A percentile compares a stretch with the other conserved stretches of the same genome.
Evolutionary conservation across 2,888 invertebrate species (phyloP).

Genomic region (Scaptomyza cyrtandrae): DNA sequence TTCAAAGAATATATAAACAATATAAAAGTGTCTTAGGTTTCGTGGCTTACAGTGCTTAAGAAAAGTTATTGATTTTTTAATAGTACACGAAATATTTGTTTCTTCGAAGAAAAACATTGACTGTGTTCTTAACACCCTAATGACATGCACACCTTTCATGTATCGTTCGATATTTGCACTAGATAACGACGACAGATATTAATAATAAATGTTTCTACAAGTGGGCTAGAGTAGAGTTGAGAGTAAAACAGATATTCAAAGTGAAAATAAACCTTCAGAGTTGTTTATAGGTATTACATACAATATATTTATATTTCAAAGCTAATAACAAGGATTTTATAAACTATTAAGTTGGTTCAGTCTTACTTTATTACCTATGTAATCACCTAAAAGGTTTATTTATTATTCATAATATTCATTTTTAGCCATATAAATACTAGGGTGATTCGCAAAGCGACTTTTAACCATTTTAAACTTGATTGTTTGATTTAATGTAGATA

Average conservation of each 20-base stretch:
- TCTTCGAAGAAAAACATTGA: background rate
- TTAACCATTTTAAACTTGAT: background rate
- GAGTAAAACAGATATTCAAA: background rate
- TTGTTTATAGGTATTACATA: background rate
- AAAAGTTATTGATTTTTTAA: conserved; percentile 5
- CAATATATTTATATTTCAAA: background rate
- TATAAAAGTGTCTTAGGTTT: background rate
- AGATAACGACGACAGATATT: background rate
- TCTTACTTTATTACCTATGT: too few species aligned
- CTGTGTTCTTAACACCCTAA: background rate
- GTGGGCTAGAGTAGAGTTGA: background rate
- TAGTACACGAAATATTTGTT: background rate
- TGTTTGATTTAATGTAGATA: background rate
- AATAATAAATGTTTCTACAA: background rate
- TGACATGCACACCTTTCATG: background rate
- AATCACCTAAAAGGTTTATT: too few species aligned
- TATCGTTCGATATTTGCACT: background rate
- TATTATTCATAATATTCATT: too few species aligned
- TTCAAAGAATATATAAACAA: background rate
- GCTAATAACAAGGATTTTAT: background rate
- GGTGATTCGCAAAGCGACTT: too few species aligned
- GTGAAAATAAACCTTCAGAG: background rate
- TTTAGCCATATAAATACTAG: too few species aligned
- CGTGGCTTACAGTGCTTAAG: conserved; percentile 6
- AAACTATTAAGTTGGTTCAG: background rate